phyloP scores from a whole-genome alignment of 2,113 vertebrate genomes.

The Fukomys damarensis region DNA sequence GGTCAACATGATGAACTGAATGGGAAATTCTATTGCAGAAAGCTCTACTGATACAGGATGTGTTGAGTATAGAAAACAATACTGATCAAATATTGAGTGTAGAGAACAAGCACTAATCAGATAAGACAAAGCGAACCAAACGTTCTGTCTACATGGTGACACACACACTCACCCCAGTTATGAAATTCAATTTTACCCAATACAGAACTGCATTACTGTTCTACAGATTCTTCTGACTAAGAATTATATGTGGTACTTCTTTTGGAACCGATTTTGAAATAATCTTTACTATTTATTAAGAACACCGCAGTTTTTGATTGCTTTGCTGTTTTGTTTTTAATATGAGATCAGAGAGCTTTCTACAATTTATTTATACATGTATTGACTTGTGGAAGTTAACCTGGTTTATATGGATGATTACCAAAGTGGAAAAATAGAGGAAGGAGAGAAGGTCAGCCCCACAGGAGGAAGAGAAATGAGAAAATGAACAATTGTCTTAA shows the following conservation, averaged over 20 bases:
- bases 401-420: conserved; percentile 73
- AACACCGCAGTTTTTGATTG: background rate
- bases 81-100: too few relatives aligned
- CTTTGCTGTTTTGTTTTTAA: conserved; percentile 42
- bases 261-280: background rate
- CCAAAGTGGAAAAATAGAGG: conserved; percentile 37
- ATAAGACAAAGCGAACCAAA: background rate
- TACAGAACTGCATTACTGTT: background rate
- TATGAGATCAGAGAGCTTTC: conserved; percentile 18
- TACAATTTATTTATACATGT: conserved; percentile 28
- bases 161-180: background rate
- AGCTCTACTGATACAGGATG: background rate
- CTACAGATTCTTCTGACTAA: background rate
- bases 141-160: background rate
- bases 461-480: background rate
- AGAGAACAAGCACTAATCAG: too few relatives aligned
- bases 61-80: background rate
- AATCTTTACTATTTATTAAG: background rate
- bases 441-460: background rate
- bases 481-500: background rate
- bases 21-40: background rate
- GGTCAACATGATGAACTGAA: background rate
- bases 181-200: background rate
- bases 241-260: background rate
- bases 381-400: conserved; percentile 67